Evolutionary conservation across 2,113 vertebrate species (phyloP).

Genomic region (Sus scrofa): DNA sequence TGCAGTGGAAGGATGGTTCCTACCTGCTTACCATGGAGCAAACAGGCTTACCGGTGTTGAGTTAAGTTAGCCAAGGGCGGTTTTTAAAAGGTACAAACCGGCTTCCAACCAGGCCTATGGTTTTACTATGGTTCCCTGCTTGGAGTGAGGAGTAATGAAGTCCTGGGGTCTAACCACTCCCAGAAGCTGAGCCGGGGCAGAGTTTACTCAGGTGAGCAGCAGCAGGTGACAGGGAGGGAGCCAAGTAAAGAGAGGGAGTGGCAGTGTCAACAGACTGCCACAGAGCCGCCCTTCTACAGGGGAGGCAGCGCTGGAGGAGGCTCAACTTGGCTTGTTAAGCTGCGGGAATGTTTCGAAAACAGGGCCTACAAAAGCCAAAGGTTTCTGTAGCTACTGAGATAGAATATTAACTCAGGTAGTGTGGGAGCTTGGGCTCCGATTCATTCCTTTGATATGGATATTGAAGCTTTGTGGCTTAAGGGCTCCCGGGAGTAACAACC

Average conservation of each 20-base stretch:
- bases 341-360: background rate
- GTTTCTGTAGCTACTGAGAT: background rate
- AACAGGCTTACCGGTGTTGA: background rate
- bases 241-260: background rate
- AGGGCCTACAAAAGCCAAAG: background rate
- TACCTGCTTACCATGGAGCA: background rate
- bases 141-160: background rate
- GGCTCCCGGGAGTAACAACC: too few relatives aligned
- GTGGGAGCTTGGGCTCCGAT: too few relatives aligned
- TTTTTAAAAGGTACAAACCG: background rate
- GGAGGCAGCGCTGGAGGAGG: background rate
- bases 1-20: background rate
- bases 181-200: background rate
- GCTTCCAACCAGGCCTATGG: background rate
- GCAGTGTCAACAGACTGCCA: background rate
- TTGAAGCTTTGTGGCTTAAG: too few relatives aligned
- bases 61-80: background rate
- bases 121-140: background rate
- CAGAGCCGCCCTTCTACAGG: background rate
- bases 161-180: background rate
- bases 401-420: too few relatives aligned
- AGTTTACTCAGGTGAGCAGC: background rate
- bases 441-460: too few relatives aligned
- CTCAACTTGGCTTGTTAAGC: background rate
- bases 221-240: background rate